Conservation (phyloP, 1,140 invertebrate genomes). For the Lepeophtheirus salmonis region DNA sequence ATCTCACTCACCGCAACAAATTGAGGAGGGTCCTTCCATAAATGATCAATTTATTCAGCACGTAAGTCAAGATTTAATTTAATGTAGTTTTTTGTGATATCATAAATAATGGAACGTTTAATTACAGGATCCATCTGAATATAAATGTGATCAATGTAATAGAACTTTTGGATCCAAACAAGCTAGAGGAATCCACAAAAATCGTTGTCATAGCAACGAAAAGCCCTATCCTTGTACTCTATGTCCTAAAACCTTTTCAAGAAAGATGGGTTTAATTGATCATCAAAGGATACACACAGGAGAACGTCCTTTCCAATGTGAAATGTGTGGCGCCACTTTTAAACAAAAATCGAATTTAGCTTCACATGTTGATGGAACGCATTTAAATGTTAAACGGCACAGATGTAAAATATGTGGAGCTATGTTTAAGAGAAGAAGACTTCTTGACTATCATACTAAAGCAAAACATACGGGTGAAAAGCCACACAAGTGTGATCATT, state of each 20-base stretch:
- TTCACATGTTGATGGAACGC: conserved; percentile 48
- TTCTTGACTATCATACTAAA: conserved; percentile 60
- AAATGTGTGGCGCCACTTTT: conserved; percentile 27
- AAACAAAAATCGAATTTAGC: conserved; percentile 24
- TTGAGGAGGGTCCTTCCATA: background rate
- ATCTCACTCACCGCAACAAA: background rate
- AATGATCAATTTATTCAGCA: background rate
- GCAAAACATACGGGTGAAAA: conserved; percentile 56
- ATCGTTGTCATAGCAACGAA: conserved; percentile 26
- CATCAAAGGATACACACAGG: conserved; percentile 52
- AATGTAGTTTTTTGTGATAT: background rate
- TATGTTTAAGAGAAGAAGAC: conserved; percentile 46
- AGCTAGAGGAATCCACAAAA: background rate
- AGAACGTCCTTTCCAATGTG: conserved; percentile 36
- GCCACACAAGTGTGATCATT: conserved; percentile 49
- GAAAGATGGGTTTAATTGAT: conserved; percentile 52
- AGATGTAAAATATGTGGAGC: conserved; percentile 36
- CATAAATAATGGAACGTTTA: too few species aligned
- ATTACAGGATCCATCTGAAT: too few species aligned
- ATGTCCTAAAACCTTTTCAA: conserved; percentile 34
- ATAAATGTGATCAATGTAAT: background rate
- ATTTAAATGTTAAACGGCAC: conserved; percentile 49
- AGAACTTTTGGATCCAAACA: background rate
- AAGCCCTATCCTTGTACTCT: conserved; percentile 52
- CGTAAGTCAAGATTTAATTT: background rate